phyloP scores from a whole-genome alignment of 2,797 vertebrate genomes.

The Onychomys leucogaster region DNA sequence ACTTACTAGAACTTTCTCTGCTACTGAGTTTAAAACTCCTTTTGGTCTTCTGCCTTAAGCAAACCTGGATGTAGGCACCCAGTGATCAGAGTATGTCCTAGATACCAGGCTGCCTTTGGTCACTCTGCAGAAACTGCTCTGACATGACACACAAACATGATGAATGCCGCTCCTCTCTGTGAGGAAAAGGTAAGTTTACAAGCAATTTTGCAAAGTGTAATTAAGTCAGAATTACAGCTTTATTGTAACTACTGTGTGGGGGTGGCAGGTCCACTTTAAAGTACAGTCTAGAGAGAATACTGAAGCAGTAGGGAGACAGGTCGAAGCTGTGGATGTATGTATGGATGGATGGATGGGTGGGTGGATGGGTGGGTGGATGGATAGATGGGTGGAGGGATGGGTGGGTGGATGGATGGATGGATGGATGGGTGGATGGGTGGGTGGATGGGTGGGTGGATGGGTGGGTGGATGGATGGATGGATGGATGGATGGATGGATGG shows the following conservation, averaged over 20 bases:
- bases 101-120: neutral
- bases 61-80: neutral
- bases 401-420: too few species aligned
- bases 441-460: too few species aligned
- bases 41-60: neutral
- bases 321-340: neutral
- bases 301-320: neutral
- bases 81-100: neutral
- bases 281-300: neutral
- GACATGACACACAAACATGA: neutral
- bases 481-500: too few species aligned
- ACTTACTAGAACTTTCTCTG: neutral
- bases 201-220: neutral
- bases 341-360: neutral
- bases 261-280: conserved; percentile 25
- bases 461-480: too few species aligned
- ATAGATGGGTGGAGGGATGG: too few species aligned
- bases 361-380: too few species aligned
- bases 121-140: neutral
- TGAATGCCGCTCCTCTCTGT: neutral
- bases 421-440: too few species aligned
- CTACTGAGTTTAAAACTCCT: neutral
- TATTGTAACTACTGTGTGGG: neutral
- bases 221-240: neutral
- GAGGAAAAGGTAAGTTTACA: neutral